These are phyloP conservation scores for Gallinago paraguaiae DNA, from an alignment of 2,113 vertebrate species.

Conservation along the genomic window DNA sequence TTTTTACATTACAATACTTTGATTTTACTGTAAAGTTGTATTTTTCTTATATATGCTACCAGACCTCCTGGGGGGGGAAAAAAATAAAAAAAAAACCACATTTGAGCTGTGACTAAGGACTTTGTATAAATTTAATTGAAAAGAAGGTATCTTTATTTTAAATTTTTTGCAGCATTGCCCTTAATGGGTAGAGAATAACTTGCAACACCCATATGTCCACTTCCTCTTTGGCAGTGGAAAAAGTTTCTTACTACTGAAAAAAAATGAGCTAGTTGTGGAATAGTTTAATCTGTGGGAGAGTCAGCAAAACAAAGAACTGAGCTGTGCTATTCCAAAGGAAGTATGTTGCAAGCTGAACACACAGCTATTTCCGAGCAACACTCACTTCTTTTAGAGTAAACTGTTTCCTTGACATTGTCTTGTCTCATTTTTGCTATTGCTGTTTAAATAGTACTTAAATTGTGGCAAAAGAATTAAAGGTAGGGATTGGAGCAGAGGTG, in stretches of 20 bases:
- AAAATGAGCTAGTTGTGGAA: neutral
- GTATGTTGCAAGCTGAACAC: neutral
- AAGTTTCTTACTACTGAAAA: neutral
- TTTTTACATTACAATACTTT: neutral
- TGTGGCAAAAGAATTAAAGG: neutral
- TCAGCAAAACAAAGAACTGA: neutral
- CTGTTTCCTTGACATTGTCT: neutral
- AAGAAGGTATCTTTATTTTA: neutral
- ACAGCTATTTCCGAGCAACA: neutral
- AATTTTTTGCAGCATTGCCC: neutral
- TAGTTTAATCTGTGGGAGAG: neutral
- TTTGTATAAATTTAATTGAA: neutral
- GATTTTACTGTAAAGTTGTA: neutral
- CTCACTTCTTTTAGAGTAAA: neutral
- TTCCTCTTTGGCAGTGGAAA: conserved; percentile 1
- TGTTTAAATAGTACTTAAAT: neutral
- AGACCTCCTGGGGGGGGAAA: neutral
- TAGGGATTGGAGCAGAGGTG: neutral
- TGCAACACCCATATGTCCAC: neutral
- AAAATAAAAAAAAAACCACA: too few relatives aligned
- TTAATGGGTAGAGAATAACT: neutral
- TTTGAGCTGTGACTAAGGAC: neutral
- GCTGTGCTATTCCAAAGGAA: neutral
- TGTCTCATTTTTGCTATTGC: neutral
- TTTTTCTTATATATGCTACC: neutral